Base-by-base conservation (phyloP, 2,797 vertebrate genomes). In the Melanotaenia parkinsoni region DNA sequence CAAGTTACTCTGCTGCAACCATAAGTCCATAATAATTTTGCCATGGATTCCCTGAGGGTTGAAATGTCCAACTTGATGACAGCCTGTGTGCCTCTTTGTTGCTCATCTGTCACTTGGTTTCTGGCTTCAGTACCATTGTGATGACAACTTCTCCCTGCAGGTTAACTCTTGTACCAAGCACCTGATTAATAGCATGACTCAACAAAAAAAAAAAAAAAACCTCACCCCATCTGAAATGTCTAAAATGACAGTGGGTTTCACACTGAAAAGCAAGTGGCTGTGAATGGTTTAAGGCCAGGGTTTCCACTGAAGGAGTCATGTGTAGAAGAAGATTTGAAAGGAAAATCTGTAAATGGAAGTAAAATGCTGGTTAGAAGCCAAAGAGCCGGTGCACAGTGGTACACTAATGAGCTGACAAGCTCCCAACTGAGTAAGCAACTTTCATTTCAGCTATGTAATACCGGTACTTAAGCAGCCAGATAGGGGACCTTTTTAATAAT, bases 81-180 rank as follows among this genome's bases (percentile, higher is more conserved):
- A 8, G 47, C 59, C 37, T 43, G 67, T 58, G 75, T 56, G 75
- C 50, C 18, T 67, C 67, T 75, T 18, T 33, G 60, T 70, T 76
- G 73, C 76, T 85, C 81, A 86, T 78, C 83, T 82, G 84, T 83
- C 83, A 82, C 65, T 75, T 58, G 45, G 38, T 77, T 51, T 87
- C 63, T 83, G 79, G 67, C 63, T 80, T 82, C 72, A 70, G 70
- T 62, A 38, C 45, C 20, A 53, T 35, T 64, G 22, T n/a, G 63
- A 70, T 63, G 82, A 83, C 66, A 70, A 62, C 30, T 40, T 50
- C 61, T 72, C 74, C 58, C 76, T 75, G 43, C n/a, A 76, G 80
- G 72, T 78, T 69, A 56, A 33, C 54, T 75, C 68, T 61, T 69
- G 69, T 67, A 67, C 24, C 35, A 16, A 71, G 43, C 74, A 81